Percentiles rank a stretch among this genome's conserved stretches.
These are phyloP conservation scores for Microplitis deprimator DNA, from an alignment of 2,888 invertebrate species.

Conservation along the genomic window DNA sequence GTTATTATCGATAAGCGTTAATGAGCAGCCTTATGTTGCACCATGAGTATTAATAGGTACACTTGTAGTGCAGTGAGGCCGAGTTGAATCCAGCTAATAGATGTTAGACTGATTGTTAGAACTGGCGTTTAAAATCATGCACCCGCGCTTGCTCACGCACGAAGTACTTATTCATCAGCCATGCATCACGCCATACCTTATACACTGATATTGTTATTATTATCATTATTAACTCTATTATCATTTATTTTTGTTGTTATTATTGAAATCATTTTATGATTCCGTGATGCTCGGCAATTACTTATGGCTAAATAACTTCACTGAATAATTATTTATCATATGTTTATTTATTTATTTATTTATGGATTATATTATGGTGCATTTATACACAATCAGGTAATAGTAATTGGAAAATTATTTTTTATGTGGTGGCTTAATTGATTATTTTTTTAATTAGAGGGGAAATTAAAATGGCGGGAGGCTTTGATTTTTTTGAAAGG, in stretches of 20 bases:
- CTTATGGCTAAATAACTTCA: constrained; percentile 5
- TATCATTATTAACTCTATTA: neutral
- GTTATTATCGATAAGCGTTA: constrained; percentile 69
- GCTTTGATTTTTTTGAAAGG: no score
- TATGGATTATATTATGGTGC: neutral
- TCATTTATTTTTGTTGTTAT: constrained; percentile 45
- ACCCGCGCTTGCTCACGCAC: constrained; percentile 66
- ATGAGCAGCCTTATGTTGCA: constrained; percentile 58
- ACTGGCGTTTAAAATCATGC: constrained; percentile 61
- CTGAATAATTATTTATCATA: neutral
- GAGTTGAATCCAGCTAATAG: constrained; percentile 37
- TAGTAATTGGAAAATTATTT: constrained; percentile 12
- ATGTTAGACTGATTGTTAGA: constrained; percentile 16
- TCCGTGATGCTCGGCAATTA: constrained; percentile 42
- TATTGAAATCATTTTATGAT: constrained; percentile 41
- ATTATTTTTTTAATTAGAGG: no score
- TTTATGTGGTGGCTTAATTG: neutral
- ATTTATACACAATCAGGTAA: neutral
- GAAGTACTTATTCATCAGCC: constrained; percentile 48
- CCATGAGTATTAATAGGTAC: constrained; percentile 22
- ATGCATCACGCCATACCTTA: constrained; percentile 50
- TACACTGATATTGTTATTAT: constrained; percentile 42
- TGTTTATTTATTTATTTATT: neutral
- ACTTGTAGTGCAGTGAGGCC: constrained; percentile 32
- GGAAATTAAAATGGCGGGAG: no score